These are phyloP conservation scores for Reticulitermes lucifugus DNA, from an alignment of 2,888 invertebrate genomes.

Conservation along the genomic window DNA sequence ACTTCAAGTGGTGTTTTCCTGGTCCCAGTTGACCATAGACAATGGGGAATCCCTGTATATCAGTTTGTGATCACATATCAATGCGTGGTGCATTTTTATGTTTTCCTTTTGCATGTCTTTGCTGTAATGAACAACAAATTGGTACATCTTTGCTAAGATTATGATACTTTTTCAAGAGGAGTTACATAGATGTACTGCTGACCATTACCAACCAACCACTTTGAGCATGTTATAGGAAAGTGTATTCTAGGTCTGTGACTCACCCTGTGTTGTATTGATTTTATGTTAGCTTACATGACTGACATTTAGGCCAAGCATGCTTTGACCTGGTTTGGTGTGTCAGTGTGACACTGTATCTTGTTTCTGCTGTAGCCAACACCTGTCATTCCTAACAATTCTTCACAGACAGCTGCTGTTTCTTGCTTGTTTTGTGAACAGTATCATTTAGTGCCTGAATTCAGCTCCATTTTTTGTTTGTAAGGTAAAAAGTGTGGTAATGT, in stretches of 20 bases:
- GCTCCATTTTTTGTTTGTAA: background rate
- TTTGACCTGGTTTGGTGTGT: constrained; percentile 11
- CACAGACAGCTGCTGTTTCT: too few species aligned
- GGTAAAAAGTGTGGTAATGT: background rate
- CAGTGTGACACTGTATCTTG: background rate
- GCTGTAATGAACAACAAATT: too few species aligned
- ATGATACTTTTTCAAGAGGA: too few species aligned
- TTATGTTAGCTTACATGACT: background rate
- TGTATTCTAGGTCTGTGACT: background rate
- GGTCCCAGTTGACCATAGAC: too few species aligned
- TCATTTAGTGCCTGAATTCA: background rate
- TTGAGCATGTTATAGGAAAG: background rate
- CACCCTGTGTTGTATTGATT: background rate
- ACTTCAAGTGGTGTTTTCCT: too few species aligned
- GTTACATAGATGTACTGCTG: too few species aligned
- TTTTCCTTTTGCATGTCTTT: too few species aligned
- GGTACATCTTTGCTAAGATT: too few species aligned
- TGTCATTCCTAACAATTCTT: background rate
- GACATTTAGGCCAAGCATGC: background rate
- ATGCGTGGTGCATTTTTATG: too few species aligned
- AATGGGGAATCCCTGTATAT: too few species aligned
- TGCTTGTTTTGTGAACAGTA: background rate
- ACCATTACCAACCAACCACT: too few species aligned
- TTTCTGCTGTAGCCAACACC: background rate
- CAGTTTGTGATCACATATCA: too few species aligned